Evolutionary conservation across 2,797 vertebrate genomes (phyloP).

Genomic region (Acridotheres tristis): DNA sequence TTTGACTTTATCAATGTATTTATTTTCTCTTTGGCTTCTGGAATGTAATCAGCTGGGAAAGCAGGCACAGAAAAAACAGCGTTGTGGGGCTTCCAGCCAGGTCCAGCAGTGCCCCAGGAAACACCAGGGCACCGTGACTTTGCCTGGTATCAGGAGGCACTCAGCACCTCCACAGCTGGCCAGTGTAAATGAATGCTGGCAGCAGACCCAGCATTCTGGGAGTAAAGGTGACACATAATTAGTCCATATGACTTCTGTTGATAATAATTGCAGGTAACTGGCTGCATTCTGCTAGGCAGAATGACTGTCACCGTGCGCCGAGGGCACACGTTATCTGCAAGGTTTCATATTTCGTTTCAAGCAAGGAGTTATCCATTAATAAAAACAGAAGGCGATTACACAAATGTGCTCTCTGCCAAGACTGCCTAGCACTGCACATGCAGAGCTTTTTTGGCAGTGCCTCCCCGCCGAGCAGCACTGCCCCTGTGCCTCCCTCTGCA

Average conservation of each 20-base stretch:
- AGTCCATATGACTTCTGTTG: background rate
- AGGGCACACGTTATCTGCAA: background rate
- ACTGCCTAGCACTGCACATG: background rate
- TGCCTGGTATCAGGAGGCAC: conserved; percentile 22
- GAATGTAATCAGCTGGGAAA: conserved; percentile 4
- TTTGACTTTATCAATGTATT: background rate
- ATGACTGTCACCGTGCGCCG: fast-evolving
- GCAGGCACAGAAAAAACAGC: background rate
- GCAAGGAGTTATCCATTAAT: conserved; percentile 26
- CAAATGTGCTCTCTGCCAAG: background rate
- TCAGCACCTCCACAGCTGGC: conserved; percentile 1
- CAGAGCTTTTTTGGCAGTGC: background rate
- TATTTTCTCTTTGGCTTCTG: background rate
- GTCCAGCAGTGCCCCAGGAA: background rate
- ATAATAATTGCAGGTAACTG: conserved; percentile 27
- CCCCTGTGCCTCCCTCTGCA: background rate
- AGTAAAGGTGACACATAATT: conserved; percentile 17
- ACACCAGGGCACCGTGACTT: background rate
- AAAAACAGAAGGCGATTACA: background rate
- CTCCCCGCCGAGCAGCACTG: background rate
- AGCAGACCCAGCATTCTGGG: background rate
- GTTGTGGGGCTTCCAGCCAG: background rate
- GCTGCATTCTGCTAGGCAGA: background rate
- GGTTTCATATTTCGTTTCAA: background rate
- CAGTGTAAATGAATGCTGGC: background rate